Conservation (phyloP, 1,140 invertebrate genomes). For the Psilanteris sp. region DNA sequence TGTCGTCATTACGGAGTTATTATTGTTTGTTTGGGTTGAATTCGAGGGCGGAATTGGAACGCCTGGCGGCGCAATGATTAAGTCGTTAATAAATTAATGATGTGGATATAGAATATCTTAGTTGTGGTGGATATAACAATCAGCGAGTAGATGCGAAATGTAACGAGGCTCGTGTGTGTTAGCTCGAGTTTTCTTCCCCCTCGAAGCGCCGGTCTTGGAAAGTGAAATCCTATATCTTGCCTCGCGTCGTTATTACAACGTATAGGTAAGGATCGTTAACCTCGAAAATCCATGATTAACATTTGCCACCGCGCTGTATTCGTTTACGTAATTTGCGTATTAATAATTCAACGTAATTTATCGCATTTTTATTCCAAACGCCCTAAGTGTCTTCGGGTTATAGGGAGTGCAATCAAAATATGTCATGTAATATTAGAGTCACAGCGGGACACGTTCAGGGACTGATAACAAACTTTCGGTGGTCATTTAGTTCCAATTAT, state of each 20-base stretch:
- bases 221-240: constrained; percentile 73
- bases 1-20: constrained; percentile 12
- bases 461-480: too few species aligned
- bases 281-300: constrained; percentile 53
- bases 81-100: constrained; percentile 61
- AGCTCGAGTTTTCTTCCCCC: constrained; percentile 15
- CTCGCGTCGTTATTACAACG: constrained; percentile 67
- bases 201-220: constrained; percentile 65
- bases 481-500: too few species aligned
- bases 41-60: constrained; percentile 1
- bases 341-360: too few species aligned
- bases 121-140: constrained; percentile 57
- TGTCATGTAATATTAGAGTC: too few species aligned
- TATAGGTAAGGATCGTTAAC: constrained; percentile 70
- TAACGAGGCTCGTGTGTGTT: constrained; percentile 74
- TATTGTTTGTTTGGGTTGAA: constrained; percentile 9
- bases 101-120: constrained; percentile 58
- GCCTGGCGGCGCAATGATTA: constrained; percentile 26
- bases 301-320: constrained; percentile 32
- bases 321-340: too few species aligned
- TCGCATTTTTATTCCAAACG: too few species aligned
- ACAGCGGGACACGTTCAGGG: too few species aligned
- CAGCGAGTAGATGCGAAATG: constrained; percentile 28
- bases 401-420: too few species aligned
- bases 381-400: too few species aligned